Percentiles rank a stretch among this genome's conserved stretches.
Conservation (phyloP, 2,797 vertebrate species). For the Arremon aurantiirostris region DNA sequence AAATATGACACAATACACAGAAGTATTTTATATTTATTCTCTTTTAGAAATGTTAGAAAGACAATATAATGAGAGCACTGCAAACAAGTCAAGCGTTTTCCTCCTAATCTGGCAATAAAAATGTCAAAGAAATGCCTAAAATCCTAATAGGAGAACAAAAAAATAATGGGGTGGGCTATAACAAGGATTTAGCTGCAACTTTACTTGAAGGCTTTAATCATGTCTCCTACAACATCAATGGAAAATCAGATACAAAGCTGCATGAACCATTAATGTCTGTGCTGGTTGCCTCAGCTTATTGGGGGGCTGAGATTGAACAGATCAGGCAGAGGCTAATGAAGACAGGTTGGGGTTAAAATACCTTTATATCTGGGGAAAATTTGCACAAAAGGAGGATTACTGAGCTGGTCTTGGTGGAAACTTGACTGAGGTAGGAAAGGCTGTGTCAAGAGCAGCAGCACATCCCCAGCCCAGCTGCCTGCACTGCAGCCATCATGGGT, state of each 20-base stretch:
- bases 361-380: background rate
- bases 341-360: background rate
- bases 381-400: background rate
- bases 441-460: background rate
- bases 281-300: background rate
- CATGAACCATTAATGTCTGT: background rate
- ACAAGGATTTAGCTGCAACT: slow-evolving; percentile 50
- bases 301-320: background rate
- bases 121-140: slow-evolving; percentile 59
- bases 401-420: background rate
- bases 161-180: slow-evolving; percentile 29
- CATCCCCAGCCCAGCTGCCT: background rate
- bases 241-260: slow-evolving; percentile 19
- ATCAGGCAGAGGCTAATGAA: background rate
- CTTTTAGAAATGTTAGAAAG: slow-evolving; percentile 76
- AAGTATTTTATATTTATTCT: slow-evolving; percentile 75
- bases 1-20: slow-evolving; percentile 66
- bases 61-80: slow-evolving; percentile 74
- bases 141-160: slow-evolving; percentile 62
- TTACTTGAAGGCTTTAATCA: slow-evolving; percentile 41
- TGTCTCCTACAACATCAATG: background rate
- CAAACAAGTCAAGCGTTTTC: slow-evolving; percentile 75
- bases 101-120: slow-evolving; percentile 77
- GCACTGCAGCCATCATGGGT: accelerated
- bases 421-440: background rate